Evolutionary conservation across 2,888 invertebrate genomes (phyloP).

Genomic region (Rugalucina vietnamica): DNA sequence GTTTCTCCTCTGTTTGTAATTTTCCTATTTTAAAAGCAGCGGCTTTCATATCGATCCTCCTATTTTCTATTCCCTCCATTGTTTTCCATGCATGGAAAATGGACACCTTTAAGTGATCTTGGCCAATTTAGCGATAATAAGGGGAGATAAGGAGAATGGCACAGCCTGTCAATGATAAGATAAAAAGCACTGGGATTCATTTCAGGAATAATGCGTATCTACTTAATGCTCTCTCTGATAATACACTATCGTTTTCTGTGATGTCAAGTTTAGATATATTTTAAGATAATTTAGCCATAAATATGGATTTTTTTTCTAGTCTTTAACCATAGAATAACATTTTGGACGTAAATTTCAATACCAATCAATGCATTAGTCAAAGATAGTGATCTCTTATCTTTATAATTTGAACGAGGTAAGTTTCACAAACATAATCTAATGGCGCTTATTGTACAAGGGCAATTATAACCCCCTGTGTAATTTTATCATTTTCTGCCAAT

Average conservation of each 20-base stretch:
- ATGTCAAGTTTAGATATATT: conserved; percentile 10
- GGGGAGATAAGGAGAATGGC: conserved; percentile 43
- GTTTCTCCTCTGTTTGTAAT: too few species aligned
- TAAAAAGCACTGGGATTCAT: conserved; percentile 43
- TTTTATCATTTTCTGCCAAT: neutral
- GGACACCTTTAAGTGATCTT: conserved; percentile 63
- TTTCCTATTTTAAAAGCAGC: neutral
- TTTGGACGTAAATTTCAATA: conserved; percentile 46
- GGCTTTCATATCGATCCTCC: neutral
- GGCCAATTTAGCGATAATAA: conserved; percentile 60
- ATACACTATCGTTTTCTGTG: neutral
- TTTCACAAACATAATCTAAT: conserved; percentile 65
- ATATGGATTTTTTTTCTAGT: conserved; percentile 54
- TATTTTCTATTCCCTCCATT: conserved; percentile 13
- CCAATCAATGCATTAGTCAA: conserved; percentile 37
- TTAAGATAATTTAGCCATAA: conserved; percentile 8
- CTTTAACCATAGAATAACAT: conserved; percentile 46
- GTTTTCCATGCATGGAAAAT: conserved; percentile 55
- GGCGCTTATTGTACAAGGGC: conserved; percentile 15
- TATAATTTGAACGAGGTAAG: conserved; percentile 61
- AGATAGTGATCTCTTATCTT: conserved; percentile 59
- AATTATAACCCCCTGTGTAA: neutral
- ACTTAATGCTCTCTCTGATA: conserved; percentile 7
- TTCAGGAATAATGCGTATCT: conserved; percentile 22
- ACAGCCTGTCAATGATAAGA: conserved; percentile 56